Percentiles rank a stretch among this genome's conserved stretches.
Conservation (phyloP, 2,113 vertebrate genomes). For the Atlantisia rogersi region DNA sequence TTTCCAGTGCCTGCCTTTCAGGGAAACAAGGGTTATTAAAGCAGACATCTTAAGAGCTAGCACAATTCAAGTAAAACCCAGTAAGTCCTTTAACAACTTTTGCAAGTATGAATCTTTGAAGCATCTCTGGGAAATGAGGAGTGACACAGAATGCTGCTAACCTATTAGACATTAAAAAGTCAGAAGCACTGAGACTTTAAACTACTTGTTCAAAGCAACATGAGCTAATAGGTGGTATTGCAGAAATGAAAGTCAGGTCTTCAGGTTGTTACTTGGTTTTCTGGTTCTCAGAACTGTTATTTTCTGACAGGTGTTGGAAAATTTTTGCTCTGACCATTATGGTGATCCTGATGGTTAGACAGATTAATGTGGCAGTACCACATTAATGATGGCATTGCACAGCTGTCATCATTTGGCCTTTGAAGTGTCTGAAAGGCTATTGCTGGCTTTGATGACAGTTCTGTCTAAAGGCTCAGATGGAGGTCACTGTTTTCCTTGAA, state of each 20-base stretch:
- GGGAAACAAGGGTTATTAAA: not conserved
- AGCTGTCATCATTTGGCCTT: not conserved
- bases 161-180: not conserved
- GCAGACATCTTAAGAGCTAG: slow-evolving; percentile 17
- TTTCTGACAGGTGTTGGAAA: not conserved
- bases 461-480: not conserved
- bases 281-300: not conserved
- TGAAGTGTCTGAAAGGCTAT: not conserved
- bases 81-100: slow-evolving; percentile 10
- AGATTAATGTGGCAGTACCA: not conserved
- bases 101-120: slow-evolving; percentile 2
- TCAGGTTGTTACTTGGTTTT: not conserved
- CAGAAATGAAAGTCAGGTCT: not conserved
- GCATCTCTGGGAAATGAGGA: not conserved
- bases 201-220: not conserved
- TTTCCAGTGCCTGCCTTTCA: slow-evolving; percentile 9
- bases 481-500: not conserved
- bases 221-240: not conserved
- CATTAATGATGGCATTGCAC: too few relatives aligned
- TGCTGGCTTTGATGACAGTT: not conserved
- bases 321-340: not conserved
- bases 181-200: not conserved
- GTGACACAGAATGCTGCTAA: not conserved
- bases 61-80: not conserved
- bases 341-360: not conserved